Conservation (phyloP, 2,113 vertebrate genomes). For the Syngnathus typhle region DNA sequence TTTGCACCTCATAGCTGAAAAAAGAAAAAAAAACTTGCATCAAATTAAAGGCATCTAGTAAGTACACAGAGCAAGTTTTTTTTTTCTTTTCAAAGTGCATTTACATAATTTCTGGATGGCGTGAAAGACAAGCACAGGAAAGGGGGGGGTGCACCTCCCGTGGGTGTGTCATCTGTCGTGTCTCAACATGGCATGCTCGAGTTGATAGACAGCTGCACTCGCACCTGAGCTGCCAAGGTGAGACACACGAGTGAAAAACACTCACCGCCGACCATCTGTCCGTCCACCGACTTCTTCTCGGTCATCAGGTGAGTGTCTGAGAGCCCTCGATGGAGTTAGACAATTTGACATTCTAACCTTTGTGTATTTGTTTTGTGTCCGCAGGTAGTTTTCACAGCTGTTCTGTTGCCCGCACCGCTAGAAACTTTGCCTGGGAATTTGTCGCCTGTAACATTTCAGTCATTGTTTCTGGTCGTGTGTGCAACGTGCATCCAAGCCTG, state of each 20-base stretch:
- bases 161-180: conserved; percentile 54
- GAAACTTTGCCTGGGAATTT: conserved; percentile 76
- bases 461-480: conserved; percentile 80
- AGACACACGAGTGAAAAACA: conserved; percentile 22
- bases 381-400: conserved; percentile 5
- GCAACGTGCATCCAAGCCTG: conserved; percentile 42
- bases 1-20: conserved; percentile 8
- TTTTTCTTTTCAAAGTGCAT: background rate
- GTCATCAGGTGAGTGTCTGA: background rate
- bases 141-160: background rate
- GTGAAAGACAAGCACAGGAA: conserved; percentile 2
- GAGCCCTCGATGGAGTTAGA: background rate
- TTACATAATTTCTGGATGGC: conserved; percentile 2
- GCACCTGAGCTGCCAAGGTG: conserved; percentile 53
- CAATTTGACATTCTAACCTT: background rate
- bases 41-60: conserved; percentile 24
- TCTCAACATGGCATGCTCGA: conserved; percentile 57
- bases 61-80: background rate
- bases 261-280: background rate
- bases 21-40: background rate
- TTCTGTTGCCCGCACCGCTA: conserved; percentile 62
- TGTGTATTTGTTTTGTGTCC: background rate
- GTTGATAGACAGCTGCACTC: conserved; percentile 48
- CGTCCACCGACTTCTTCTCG: background rate
- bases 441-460: conserved; percentile 69